Percentiles rank a stretch among this genome's conserved stretches.
Conservation (phyloP, 2,797 vertebrate species). For the Distichodus sexfasciatus region DNA sequence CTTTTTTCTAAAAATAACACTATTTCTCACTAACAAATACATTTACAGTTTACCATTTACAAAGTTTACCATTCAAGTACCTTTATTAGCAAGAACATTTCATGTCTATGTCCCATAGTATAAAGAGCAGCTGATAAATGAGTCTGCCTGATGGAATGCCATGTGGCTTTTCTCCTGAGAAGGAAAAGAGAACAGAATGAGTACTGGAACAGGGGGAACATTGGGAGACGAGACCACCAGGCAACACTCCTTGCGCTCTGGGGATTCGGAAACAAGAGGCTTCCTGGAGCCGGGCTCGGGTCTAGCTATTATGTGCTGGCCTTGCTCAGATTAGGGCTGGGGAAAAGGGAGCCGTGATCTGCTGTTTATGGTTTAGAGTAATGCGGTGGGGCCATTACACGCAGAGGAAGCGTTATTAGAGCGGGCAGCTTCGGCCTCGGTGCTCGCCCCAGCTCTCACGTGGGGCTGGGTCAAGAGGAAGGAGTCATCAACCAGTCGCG, state of each 20-base stretch:
- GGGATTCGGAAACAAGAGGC: neutral
- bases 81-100: too few relatives aligned
- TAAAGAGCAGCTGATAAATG: too few relatives aligned
- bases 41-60: too few relatives aligned
- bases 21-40: too few relatives aligned
- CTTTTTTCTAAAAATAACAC: too few relatives aligned
- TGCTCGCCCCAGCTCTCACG: neutral
- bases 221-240: neutral
- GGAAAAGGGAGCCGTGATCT: conserved; percentile 17
- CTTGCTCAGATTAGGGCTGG: conserved; percentile 5
- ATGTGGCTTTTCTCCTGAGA: conserved; percentile 5
- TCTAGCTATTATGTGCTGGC: conserved; percentile 1
- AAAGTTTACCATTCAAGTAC: too few relatives aligned
- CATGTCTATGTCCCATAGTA: too few relatives aligned
- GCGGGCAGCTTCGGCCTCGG: conserved; percentile 12
- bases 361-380: neutral
- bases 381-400: conserved; percentile 10
- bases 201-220: neutral
- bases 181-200: too few relatives aligned
- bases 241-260: neutral
- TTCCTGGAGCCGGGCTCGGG: neutral
- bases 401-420: conserved; percentile 19
- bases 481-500: conserved; percentile 21
- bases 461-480: conserved; percentile 16
- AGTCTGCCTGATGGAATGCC: too few relatives aligned